Evolutionary conservation across 2,888 invertebrate species (phyloP), one percentile per base, ranked within the genome.

Genomic region (Xanthia togata): DNA sequence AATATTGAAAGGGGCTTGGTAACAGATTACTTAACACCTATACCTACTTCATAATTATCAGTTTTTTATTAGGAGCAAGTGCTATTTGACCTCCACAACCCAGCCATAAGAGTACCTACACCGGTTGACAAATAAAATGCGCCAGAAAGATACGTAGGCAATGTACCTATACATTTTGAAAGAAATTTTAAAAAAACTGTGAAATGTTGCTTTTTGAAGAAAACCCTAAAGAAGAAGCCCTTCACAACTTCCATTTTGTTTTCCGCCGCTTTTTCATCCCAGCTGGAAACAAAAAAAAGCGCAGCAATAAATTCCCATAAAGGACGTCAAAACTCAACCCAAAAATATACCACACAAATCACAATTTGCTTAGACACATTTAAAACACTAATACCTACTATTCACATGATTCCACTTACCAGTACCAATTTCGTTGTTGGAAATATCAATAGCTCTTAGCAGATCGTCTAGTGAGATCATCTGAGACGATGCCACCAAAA

Each of bases 381-480:
- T 23, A 38, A 47, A 69, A 26, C 8, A 70, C 8, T 17, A 44
- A 0, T 47, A 50, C 0, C 41, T 47, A 47, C 47, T 5, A 17
- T 53, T 14, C 17, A 62, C 38, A 44, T 12, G 20, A 14, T 1
- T 14, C 11, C 20, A 80, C 73, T 67, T 47, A 78, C 69, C 81
- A n/a, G 35, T 38, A 53, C 65, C 82, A 68, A 84, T 68, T 80
- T 84, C 81, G 20, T 82, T 79, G 50, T 57, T 73, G 2, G 64
- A 31, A 47, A 26, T 35, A 1, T 80, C 80, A 17, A 68, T 80
- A 12, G 81, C 74, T 11, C 31, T 82, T 17, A 82, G 20, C 53
- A 82, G 23, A 14, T 82, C 75, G 23, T 80, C 70, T 4, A 82
- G 17, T 12, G 75, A 55, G 31, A 82, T 26, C 4, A 84, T 11